A percentile compares a stretch with the other conserved stretches of the same genome.
Evolutionary conservation across 2,888 invertebrate species (phyloP).

Genomic region (Limnephilus auricula): DNA sequence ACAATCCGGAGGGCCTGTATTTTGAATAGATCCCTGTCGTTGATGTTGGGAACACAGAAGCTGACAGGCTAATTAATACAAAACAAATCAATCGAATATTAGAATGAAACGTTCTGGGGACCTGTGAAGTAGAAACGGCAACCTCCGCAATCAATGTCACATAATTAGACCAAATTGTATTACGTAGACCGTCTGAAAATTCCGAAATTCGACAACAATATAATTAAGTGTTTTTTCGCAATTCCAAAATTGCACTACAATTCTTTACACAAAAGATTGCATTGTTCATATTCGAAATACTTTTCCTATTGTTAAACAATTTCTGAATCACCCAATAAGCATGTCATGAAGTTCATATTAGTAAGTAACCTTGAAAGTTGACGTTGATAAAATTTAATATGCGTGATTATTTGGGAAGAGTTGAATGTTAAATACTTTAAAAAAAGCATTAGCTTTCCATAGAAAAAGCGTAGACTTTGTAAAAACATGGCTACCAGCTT

Average conservation of each 20-base stretch:
- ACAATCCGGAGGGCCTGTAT: too few relatives aligned
- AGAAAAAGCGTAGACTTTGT: neutral
- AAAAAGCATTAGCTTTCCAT: neutral
- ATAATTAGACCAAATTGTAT: neutral
- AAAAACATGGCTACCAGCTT: conserved; percentile 10
- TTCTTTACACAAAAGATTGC: neutral
- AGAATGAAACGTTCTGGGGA: neutral
- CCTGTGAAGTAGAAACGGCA: neutral
- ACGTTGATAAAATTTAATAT: conserved; percentile 17
- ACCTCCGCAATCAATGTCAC: neutral
- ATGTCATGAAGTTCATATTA: neutral
- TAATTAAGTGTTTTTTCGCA: neutral
- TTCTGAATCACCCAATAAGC: neutral
- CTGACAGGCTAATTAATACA: neutral
- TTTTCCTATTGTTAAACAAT: neutral
- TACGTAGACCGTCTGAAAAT: neutral
- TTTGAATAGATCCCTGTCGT: too few relatives aligned
- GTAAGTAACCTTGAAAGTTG: neutral
- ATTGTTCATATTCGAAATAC: neutral
- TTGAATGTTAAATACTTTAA: neutral
- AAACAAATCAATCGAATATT: neutral
- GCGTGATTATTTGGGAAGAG: conserved; percentile 8
- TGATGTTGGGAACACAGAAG: too few relatives aligned
- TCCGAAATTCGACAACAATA: neutral
- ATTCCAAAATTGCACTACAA: neutral